These are phyloP conservation scores for Dexiosoma caninum DNA, from an alignment of 2,888 invertebrate species.

Conservation along the genomic window DNA sequence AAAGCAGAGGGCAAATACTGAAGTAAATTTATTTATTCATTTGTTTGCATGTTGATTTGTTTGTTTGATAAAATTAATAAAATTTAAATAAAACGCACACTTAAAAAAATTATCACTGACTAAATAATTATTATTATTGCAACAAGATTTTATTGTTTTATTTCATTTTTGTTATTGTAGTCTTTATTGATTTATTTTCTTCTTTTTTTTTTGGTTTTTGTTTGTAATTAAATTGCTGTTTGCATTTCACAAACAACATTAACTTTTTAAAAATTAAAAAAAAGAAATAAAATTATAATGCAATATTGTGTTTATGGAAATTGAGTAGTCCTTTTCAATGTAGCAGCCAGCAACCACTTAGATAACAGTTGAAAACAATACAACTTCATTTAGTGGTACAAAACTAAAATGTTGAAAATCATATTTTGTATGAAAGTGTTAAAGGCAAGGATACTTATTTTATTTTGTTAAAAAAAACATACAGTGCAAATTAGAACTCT, in stretches of 20 bases:
- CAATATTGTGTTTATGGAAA: conserved; percentile 6
- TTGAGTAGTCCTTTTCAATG: conserved; percentile 29
- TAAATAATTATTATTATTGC: conserved; percentile 20
- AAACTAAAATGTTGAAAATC: not conserved
- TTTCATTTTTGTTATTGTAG: conserved; percentile 1
- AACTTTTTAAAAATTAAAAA: not conserved
- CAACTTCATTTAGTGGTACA: not conserved
- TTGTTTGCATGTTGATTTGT: conserved; percentile 12
- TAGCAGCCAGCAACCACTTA: not conserved
- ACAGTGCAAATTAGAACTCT: too few species aligned
- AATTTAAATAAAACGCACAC: conserved; percentile 13
- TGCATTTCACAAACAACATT: conserved; percentile 10
- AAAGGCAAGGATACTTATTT: not conserved
- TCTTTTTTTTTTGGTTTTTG: too few species aligned
- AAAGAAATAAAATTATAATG: not conserved
- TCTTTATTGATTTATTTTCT: not conserved
- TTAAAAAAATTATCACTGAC: conserved; percentile 20
- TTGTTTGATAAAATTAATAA: conserved; percentile 7
- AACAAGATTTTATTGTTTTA: conserved; percentile 19
- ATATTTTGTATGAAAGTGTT: not conserved
- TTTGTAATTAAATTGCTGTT: not conserved
- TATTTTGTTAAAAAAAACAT: too few species aligned
- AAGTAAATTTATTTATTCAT: conserved; percentile 11
- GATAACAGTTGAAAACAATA: not conserved
- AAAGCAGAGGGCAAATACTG: not conserved